Evolutionary conservation across 2,113 vertebrate genomes (phyloP).

Genomic region (Salvelinus sp.): DNA sequence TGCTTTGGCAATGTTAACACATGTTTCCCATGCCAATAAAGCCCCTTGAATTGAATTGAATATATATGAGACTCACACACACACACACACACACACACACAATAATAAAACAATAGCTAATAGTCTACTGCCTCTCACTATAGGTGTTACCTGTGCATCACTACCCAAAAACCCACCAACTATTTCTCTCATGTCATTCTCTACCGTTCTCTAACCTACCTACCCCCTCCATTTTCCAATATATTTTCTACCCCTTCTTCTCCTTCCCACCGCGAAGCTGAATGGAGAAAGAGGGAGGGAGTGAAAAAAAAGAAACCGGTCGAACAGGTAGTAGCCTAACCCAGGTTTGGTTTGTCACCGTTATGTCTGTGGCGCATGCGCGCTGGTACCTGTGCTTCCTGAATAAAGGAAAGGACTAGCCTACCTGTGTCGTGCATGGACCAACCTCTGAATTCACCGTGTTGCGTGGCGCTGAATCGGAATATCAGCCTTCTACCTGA

Average conservation of each 20-base stretch:
- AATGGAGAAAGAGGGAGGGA: conserved; percentile 52
- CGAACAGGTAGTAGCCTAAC: conserved; percentile 74
- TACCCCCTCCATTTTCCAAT: not conserved
- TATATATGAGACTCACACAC: no score
- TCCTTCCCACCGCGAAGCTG: conserved; percentile 63
- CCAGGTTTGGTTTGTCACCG: conserved; percentile 82
- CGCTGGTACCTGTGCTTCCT: conserved; percentile 72
- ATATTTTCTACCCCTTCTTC: conserved; percentile 1
- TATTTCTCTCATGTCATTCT: not conserved
- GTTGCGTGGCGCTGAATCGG: conserved; percentile 16
- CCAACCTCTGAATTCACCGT: conserved; percentile 59
- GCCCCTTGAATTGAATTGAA: no score
- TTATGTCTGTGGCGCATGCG: conserved; percentile 91
- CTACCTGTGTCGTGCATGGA: conserved; percentile 38
- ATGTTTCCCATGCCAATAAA: no score
- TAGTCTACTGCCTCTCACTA: not conserved
- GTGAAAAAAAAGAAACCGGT: conserved; percentile 75
- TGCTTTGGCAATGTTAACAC: no score
- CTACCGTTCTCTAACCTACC: not conserved
- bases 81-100: no score
- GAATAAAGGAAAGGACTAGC: not conserved
- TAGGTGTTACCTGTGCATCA: not conserved
- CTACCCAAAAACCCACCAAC: not conserved
- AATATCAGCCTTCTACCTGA: not conserved
- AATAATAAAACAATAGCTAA: no score